Evolutionary conservation across 2,888 invertebrate genomes (phyloP), one percentile per base, ranked within the genome.

Genomic region (Zygaena filipendulae): DNA sequence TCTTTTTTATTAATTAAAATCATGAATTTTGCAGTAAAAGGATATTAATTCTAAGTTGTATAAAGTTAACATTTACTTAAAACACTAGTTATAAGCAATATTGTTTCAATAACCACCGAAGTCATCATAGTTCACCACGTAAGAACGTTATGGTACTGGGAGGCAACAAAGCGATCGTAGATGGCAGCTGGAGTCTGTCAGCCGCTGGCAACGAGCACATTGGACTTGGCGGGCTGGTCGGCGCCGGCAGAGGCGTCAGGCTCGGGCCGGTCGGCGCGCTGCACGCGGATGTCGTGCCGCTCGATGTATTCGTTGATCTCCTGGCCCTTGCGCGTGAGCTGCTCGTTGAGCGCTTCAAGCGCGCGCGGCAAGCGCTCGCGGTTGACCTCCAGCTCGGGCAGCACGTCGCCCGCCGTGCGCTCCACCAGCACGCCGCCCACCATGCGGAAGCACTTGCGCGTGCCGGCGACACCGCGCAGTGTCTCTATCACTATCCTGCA

Each of bases 371-470:
- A 81, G 82, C 91, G 84, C 49, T 92, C 90, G 58, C 85, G 86
- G 66, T 95, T 96, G 40, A 84, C 83, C 39, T 85, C 71, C 36
- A 97, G 80, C 42, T 90, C 89, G 8, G 97, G 97, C 46, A 96
- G 71, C 26, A 97, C 91, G 46, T 94, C 95, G 55, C 88, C 90
- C 1, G 97, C 97, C 7, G 91, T 95, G 45, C 93, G 84, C 72
- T 97, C 96, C 39, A 95, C 93, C 29, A 97, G 80, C 32, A 97
- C 91, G 13, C 97, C 97, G 29, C 97, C 97, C 39, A 97, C 88
- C 82, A 97, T 86, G 52, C 96, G 86, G 67, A 91, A 97, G 67
- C 97, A 97, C 64, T 91, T 94, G 43, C 96, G 86, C 28, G 86
- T 84, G 8, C 84, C 86, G 54, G 93, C 92, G 11, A 95, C 91